These are phyloP conservation scores for Anodontia alba DNA, from an alignment of 2,888 invertebrate species.

Conservation along the genomic window DNA sequence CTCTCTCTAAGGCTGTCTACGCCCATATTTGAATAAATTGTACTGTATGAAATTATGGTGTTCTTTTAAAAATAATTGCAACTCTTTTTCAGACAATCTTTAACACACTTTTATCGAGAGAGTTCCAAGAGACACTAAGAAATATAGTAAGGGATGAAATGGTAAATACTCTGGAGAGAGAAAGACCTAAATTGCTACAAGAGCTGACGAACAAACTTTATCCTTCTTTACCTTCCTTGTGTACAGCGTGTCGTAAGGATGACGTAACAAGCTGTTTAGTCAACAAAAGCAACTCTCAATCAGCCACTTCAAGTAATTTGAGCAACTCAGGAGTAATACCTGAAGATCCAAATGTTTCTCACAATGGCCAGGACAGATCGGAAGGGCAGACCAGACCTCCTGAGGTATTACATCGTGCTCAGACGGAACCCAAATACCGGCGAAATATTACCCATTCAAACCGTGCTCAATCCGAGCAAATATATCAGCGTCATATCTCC, in stretches of 20 bases:
- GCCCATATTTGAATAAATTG: too few relatives aligned
- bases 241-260: not conserved
- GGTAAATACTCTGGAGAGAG: not conserved
- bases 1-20: too few relatives aligned
- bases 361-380: not conserved
- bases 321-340: not conserved
- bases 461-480: too few relatives aligned
- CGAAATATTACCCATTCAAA: too few relatives aligned
- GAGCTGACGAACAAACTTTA: not conserved
- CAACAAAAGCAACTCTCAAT: not conserved
- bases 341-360: not conserved
- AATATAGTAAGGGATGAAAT: not conserved
- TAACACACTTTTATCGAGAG: not conserved
- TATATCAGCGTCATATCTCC: too few relatives aligned
- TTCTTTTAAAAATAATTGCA: too few relatives aligned
- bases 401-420: too few relatives aligned
- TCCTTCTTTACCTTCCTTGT: not conserved
- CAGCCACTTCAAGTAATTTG: not conserved
- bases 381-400: not conserved
- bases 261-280: not conserved
- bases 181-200: not conserved
- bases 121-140: not conserved
- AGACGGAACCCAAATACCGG: too few relatives aligned
- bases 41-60: too few relatives aligned
- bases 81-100: too few relatives aligned